Base-by-base conservation (phyloP, 2,797 vertebrate genomes). In the Eurystomus glaucurus region DNA sequence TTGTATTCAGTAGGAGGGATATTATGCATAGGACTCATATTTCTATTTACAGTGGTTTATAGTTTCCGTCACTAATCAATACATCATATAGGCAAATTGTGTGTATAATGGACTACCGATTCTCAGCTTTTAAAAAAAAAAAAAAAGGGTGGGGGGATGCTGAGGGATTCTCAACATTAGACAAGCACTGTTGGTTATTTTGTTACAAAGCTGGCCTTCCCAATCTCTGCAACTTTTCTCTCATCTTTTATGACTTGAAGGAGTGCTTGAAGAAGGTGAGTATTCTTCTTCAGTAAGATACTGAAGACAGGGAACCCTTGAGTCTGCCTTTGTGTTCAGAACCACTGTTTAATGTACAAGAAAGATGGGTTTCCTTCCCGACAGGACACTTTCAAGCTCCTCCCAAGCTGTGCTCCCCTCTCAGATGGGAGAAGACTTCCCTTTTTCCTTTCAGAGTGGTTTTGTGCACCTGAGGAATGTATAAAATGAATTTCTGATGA, bases 341-440 rank as follows among this genome's bases (percentile, higher is more conserved):
- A 10, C 7, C 4, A 23, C 4, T 1, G 0, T 31, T 39, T 33
- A 61, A 23, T 29, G 8, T 5, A 4, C 0, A 1, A 61, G 21
- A 15, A 22, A 66, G 7, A 11, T 74, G 1, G 17, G 11, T 9
- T 41, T 68, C 35, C 22, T 51, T 62, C 29, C n/a, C 54, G 29
- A 78, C 11, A 10, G 48, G 25, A n/a, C 12, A 23, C 7, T 66
- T 76, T 6, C 9, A 65, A 23, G 10, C 9, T 60, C 5, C 1
- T 51, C 11, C 14, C 6, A 6, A 25, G 16, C 37, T 88, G 16
- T 2, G 1, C 13, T 72, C 20, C 14, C 6, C 6, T 55, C 22
- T 69, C 37, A 79, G n/a, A 5, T 1, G 3, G 31, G 9, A 85
- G 16, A 65, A 50, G 7, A 35, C 3, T 68, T 57, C 41, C 29